A percentile compares a stretch with the other conserved stretches of the same genome.
Conservation (phyloP, 1,140 invertebrate species). For the Luehdorfia chinensis region DNA sequence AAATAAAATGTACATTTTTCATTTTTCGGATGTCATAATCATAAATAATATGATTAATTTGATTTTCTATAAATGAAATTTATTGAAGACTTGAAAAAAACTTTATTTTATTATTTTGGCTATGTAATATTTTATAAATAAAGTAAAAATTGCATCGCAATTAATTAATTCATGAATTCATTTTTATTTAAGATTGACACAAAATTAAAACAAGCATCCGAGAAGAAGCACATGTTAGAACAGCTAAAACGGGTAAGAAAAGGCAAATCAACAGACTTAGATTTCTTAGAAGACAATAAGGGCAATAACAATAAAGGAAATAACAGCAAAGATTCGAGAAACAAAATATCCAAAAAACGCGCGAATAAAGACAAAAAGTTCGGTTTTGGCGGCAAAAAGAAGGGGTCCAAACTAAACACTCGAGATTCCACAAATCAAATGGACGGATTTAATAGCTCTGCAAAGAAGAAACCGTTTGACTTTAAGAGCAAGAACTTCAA, state of each 20-base stretch:
- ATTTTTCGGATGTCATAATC: too few species aligned
- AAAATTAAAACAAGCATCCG: constrained; percentile 85
- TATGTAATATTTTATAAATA: too few species aligned
- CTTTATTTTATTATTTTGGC: too few species aligned
- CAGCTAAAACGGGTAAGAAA: constrained; percentile 92
- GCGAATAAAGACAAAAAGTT: constrained; percentile 91
- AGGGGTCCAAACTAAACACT: constrained; percentile 92
- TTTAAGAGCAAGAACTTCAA: constrained; percentile 59
- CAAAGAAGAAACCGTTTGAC: constrained; percentile 60
- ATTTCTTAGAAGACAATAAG: constrained; percentile 90
- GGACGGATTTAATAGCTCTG: constrained; percentile 78
- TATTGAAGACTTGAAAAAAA: too few species aligned
- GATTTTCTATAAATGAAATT: too few species aligned
- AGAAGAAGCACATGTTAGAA: constrained; percentile 88
- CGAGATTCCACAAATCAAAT: constrained; percentile 85
- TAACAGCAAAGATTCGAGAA: constrained; percentile 69
- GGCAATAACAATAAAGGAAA: constrained; percentile 49
- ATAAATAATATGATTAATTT: too few species aligned
- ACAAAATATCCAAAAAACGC: constrained; percentile 78
- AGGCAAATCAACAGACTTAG: constrained; percentile 86
- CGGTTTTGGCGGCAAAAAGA: constrained; percentile 98
- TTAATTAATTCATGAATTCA: too few species aligned
- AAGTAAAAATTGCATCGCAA: too few species aligned
- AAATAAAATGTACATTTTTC: too few species aligned
- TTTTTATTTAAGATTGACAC: constrained; percentile 86